Base-by-base conservation (phyloP, 2,113 vertebrate species). In the Pardalotus punctatus region DNA sequence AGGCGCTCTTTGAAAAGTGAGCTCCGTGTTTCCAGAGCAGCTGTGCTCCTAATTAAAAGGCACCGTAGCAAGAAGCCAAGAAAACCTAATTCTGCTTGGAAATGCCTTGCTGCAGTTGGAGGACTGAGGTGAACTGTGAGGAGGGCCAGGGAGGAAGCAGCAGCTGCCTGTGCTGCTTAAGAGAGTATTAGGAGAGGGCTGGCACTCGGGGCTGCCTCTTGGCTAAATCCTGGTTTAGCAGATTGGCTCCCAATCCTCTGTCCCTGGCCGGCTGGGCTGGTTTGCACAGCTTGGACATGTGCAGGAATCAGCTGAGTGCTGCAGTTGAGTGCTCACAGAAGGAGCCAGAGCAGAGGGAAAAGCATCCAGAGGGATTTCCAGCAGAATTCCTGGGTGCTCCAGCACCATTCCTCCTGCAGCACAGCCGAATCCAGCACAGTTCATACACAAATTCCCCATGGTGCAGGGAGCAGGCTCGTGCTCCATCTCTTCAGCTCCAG, bases 1-100 rank as follows among this genome's bases (percentile, higher is more conserved):
- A 96, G 86, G 83, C 71, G 11, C 91, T 85, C 86, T 51, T 25
- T 35, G 95, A 94, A 92, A 92, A 97, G 96, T 80, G 54, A 96
- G 70, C 90, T 89, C 74, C 42, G 4, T 54, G 79, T 92, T 97
- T 97, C 93, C 90, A 67, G 79, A 87, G 95, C 88, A 93, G 95
- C 91, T 79, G 69, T 45, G 76, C 48, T 95, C 83, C 95, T 97
- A 97, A 97, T 97, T 97, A 97, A 98, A 98, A 97, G 89, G 88
- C 90, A 76, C 54, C 81, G 95, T 96, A 97, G 96, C 94, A 96
- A 91, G 93, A 93, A 95, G 83, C 77, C 80, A 57, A 54, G 15
- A 28, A 62, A 90, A 91, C 42, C 14, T 50, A 67, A 79, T 94
- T 96, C 62, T 81, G 87, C 45, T 93, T 93, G 88, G 81, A 90